Conservation (phyloP, 2,888 invertebrate species). For the Asteroscopus sphinx region DNA sequence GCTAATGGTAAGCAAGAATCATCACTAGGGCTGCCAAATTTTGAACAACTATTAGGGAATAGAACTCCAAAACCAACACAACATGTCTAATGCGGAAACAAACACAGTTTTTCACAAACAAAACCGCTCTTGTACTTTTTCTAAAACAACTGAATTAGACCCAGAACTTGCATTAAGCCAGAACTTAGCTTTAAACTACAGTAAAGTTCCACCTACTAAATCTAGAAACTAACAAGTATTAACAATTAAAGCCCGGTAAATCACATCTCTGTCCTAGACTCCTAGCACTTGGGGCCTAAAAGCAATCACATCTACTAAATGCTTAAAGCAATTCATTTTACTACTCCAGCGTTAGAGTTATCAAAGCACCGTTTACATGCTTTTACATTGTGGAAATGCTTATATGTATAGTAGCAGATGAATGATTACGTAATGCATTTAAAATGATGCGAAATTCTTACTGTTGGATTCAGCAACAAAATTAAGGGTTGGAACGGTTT, state of each 20-base stretch:
- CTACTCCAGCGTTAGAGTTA: slow-evolving; percentile 34
- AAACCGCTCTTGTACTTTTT: slow-evolving; percentile 5
- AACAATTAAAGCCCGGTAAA: slow-evolving; percentile 33
- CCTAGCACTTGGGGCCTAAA: slow-evolving; percentile 36
- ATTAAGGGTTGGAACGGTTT: too few relatives aligned
- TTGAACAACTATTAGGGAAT: neutral
- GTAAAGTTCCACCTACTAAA: slow-evolving; percentile 13
- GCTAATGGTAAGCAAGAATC: slow-evolving; percentile 16
- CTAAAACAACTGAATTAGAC: slow-evolving; percentile 15
- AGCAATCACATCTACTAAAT: slow-evolving; percentile 48
- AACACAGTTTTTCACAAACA: neutral
- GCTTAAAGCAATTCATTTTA: slow-evolving; percentile 54
- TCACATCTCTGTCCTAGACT: slow-evolving; percentile 30
- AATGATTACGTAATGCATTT: slow-evolving; percentile 27
- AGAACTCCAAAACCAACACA: neutral
- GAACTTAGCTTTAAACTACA: slow-evolving; percentile 9
- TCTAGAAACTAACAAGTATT: slow-evolving; percentile 20
- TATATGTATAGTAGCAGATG: slow-evolving; percentile 13
- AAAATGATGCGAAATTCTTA: slow-evolving; percentile 7
- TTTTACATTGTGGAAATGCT: slow-evolving; percentile 18
- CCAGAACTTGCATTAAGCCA: slow-evolving; percentile 18
- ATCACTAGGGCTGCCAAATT: slow-evolving; percentile 17
- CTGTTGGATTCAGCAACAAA: too few relatives aligned
- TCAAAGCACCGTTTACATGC: slow-evolving; percentile 33
- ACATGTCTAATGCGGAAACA: neutral